Base-by-base conservation (phyloP, 30 jellyfish, hydroid and myxozoan species). In the Chrysaora quinquecirrha region DNA sequence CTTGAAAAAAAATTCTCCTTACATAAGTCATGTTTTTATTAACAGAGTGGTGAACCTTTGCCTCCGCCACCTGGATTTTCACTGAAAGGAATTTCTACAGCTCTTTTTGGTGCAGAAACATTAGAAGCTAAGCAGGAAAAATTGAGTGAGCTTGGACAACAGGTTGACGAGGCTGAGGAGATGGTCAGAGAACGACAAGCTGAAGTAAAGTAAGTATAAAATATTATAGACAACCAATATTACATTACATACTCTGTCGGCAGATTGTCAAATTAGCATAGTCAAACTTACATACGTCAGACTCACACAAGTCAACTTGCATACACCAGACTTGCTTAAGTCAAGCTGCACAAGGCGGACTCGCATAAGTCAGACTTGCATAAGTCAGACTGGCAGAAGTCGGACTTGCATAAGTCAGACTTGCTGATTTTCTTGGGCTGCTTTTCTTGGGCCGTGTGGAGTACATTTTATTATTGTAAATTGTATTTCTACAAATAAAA, bases 91-190 rank as follows among this genome's bases (percentile, higher is more conserved):
- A 88, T 91, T 65, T 83, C 98, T 3, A 80, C 78, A 3, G 80
- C 80, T 71, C 27, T 91, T 78, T 91, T 91, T 85, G 98, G 98
- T 0, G 95, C 90, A 47, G 98, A 91, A 30, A 71, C 96, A 43
- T 24, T 85, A 3, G 98, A 91, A 48, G 96, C 90, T 23, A 86
- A 82, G 56, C 91, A 91, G 47, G 95, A 66, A 77, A 85, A 85
- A 46, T 64, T 87, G 48, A 46, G 28, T 29, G 81, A 67, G 22
- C 73, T 78, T 1, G 83, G 87, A 47, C 77, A 80, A 28, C 98
- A 91, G 58, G 98, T 91, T 47, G 74, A 71, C 22, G 98, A 91
- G 31, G 95, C 96, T 9, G 98, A 91, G 74, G 91, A 85, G 54
- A 69, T 67, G 21, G 92, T 91, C 16, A 78, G 86, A 58, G 85